phyloP scores from a whole-genome alignment of 1,140 invertebrate species.

The Drosophila aff. region DNA sequence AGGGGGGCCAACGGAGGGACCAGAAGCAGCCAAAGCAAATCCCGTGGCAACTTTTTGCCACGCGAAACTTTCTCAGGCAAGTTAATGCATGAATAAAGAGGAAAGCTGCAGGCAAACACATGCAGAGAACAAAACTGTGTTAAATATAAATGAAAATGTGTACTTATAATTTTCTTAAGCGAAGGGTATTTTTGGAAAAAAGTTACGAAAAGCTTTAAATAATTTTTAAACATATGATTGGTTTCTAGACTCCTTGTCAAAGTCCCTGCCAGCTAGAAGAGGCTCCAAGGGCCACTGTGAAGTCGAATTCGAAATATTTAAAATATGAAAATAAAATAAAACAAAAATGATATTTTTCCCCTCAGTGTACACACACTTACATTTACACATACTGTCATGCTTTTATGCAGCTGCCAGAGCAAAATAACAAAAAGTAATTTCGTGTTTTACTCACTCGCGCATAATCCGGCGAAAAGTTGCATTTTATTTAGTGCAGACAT shows the following conservation, averaged over 20 bases:
- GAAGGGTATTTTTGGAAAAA: not conserved
- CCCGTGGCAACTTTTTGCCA: slow-evolving; percentile 64
- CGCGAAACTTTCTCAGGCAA: slow-evolving; percentile 76
- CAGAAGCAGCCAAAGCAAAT: slow-evolving; percentile 53
- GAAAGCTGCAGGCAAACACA: slow-evolving; percentile 62
- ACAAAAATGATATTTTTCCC: not conserved
- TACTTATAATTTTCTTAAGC: not conserved
- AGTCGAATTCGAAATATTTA: too few species aligned
- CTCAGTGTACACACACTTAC: slow-evolving; percentile 7
- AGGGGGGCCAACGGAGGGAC: not conserved
- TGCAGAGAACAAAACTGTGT: slow-evolving; percentile 11
- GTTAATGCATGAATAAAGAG: slow-evolving; percentile 79
- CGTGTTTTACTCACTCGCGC: slow-evolving; percentile 42
- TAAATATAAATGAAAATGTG: not conserved
- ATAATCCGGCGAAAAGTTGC: slow-evolving; percentile 71
- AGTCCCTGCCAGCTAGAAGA: too few species aligned
- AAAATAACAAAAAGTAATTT: slow-evolving; percentile 39
- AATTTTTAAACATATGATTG: not conserved
- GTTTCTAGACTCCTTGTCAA: too few species aligned
- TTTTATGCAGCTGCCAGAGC: slow-evolving; percentile 25
- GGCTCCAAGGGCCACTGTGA: too few species aligned
- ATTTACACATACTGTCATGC: not conserved
- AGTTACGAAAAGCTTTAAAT: not conserved
- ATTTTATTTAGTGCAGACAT: slow-evolving; percentile 65
- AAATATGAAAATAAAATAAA: not conserved